Conservation (phyloP, 2,888 invertebrate species). For the Dicycla oo region DNA sequence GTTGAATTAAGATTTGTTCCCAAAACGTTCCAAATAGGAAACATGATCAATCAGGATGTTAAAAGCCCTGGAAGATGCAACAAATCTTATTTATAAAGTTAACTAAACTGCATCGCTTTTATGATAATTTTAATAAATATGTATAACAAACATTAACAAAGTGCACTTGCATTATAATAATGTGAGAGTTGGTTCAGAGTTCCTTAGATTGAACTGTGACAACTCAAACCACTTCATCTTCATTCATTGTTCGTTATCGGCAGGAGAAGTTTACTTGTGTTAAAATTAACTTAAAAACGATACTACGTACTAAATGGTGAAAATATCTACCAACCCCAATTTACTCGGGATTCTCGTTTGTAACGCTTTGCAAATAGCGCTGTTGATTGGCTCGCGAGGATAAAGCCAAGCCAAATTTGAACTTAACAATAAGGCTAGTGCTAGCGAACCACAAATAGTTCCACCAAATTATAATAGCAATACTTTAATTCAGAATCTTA, state of each 20-base stretch:
- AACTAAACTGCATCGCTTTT: background rate
- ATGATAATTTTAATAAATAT: background rate
- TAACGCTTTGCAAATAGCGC: background rate
- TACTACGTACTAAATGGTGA: background rate
- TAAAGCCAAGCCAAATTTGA: background rate
- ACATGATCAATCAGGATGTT: background rate
- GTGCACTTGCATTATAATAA: background rate
- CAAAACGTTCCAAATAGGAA: background rate
- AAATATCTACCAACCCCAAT: background rate
- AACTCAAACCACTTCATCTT: background rate
- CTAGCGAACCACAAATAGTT: background rate
- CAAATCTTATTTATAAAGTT: constrained; percentile 2
- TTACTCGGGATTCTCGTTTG: background rate
- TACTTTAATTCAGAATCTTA: constrained; percentile 17
- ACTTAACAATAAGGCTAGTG: background rate
- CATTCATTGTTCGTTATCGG: background rate
- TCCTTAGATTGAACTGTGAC: background rate
- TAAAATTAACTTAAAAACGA: constrained; percentile 11
- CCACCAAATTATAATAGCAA: background rate
- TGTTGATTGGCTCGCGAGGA: background rate
- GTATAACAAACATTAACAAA: background rate
- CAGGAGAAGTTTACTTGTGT: background rate
- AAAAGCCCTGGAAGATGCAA: background rate
- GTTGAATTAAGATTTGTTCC: background rate
- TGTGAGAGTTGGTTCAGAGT: background rate